Evolutionary conservation across 2,888 invertebrate genomes (phyloP).

Genomic region (Caenorhabditis becei): DNA sequence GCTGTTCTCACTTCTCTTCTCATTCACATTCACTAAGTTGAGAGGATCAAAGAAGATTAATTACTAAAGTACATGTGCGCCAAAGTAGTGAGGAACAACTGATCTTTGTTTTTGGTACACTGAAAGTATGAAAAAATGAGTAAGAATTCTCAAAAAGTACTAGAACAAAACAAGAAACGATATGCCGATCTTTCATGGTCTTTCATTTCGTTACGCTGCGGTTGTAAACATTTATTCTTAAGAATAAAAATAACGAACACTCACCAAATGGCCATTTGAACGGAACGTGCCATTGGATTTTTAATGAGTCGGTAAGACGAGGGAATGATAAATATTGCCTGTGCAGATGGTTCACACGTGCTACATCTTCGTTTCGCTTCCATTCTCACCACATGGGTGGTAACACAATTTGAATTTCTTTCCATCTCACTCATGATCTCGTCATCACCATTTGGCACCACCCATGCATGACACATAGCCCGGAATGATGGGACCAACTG

Average conservation of each 20-base stretch:
- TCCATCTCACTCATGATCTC: conserved; percentile 16
- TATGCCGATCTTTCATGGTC: too few species aligned
- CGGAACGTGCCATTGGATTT: conserved; percentile 9
- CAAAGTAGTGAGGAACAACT: too few species aligned
- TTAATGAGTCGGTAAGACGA: conserved; percentile 53
- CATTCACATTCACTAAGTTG: too few species aligned
- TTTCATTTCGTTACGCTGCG: not conserved
- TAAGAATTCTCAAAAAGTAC: too few species aligned
- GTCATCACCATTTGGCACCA: too few species aligned
- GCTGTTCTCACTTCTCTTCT: too few species aligned
- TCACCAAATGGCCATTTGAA: conserved; percentile 11
- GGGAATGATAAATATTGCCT: conserved; percentile 31
- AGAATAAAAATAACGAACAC: conserved; percentile 4
- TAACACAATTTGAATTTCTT: conserved; percentile 29
- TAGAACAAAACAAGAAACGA: too few species aligned
- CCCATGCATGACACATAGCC: conserved; percentile 18
- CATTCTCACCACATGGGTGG: conserved; percentile 45
- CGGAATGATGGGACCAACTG: not conserved
- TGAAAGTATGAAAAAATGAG: not conserved
- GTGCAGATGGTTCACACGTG: conserved; percentile 63
- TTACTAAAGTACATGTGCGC: too few species aligned
- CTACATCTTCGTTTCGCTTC: conserved; percentile 22
- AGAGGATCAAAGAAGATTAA: too few species aligned
- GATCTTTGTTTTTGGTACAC: too few species aligned
- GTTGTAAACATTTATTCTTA: not conserved